Percentiles rank a stretch among this genome's conserved stretches.
phyloP scores from a whole-genome alignment of 2,113 vertebrate genomes.

The Sylvietta virens region DNA sequence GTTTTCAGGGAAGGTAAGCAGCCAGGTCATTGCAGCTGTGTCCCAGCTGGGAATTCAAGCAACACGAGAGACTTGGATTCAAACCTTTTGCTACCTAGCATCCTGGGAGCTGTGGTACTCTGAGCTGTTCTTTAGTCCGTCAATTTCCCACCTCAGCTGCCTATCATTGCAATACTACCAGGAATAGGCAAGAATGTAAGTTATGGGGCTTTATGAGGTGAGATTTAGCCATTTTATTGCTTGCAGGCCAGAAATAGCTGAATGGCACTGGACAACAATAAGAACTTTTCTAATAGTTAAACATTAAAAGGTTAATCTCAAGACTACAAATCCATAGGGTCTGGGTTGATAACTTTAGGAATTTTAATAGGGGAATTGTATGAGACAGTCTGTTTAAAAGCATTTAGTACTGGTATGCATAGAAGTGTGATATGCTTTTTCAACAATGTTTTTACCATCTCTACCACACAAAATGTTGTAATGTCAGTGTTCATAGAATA shows the following conservation, averaged over 20 bases:
- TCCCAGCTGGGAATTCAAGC: neutral
- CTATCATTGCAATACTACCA: neutral
- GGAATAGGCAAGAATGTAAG: constrained; percentile 14
- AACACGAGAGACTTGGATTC: neutral
- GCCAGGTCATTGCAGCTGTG: neutral
- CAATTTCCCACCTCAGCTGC: neutral
- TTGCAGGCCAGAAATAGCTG: neutral
- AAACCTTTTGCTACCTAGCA: neutral
- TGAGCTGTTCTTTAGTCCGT: neutral
- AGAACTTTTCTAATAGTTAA: neutral
- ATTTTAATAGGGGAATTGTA: constrained; percentile 29
- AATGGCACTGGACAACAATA: neutral
- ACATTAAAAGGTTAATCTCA: constrained; percentile 20
- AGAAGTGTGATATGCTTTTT: neutral
- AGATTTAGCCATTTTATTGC: constrained; percentile 29
- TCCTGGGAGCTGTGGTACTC: neutral
- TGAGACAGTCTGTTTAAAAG: neutral
- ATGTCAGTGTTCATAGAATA: neutral
- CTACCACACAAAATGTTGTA: neutral
- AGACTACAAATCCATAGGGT: neutral
- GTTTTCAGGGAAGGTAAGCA: neutral
- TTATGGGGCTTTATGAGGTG: constrained; percentile 16
- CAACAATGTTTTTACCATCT: neutral
- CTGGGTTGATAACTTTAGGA: constrained; percentile 7
- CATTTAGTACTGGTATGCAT: neutral